Percentiles rank a stretch among this genome's conserved stretches.
These are phyloP conservation scores for Podarcis lilfordi DNA, from an alignment of 2,797 vertebrate species.

Conservation along the genomic window DNA sequence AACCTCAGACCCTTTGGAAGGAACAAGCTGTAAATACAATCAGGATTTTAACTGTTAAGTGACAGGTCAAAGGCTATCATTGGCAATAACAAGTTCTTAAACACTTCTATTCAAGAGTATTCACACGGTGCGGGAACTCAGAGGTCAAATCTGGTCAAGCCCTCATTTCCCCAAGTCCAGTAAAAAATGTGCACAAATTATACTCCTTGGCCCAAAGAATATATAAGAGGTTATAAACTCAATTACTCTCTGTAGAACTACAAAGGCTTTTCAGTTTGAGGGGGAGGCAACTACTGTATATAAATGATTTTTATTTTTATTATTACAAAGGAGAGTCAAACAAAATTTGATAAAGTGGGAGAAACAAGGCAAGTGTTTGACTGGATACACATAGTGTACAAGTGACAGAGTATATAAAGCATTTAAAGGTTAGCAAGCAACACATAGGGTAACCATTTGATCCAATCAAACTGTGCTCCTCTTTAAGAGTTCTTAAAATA, in stretches of 20 bases:
- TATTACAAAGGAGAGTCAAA: constrained; percentile 13
- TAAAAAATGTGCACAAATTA: background rate
- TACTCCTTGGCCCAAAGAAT: accelerated
- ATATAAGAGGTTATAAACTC: background rate
- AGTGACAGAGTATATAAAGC: background rate
- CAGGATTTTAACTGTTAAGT: background rate
- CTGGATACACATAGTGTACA: constrained; percentile 16
- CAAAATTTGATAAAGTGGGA: background rate
- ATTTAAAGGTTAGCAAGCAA: constrained; percentile 16
- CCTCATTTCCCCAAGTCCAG: background rate
- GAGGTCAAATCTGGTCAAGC: background rate
- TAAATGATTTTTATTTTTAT: too few relatives aligned
- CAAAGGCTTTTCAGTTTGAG: background rate
- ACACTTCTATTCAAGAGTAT: background rate
- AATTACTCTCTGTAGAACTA: background rate
- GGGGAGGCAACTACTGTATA: too few relatives aligned
- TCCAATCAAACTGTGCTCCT: constrained; percentile 5
- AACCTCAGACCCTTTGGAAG: background rate
- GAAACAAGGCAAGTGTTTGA: background rate
- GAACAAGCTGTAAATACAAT: background rate
- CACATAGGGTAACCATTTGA: background rate
- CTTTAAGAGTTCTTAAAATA: constrained; percentile 31
- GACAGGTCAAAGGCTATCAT: background rate
- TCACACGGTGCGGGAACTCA: background rate
- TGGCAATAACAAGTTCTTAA: background rate